Base-by-base conservation (phyloP, 2,797 vertebrate species). In the Rhinoraja longicauda region DNA sequence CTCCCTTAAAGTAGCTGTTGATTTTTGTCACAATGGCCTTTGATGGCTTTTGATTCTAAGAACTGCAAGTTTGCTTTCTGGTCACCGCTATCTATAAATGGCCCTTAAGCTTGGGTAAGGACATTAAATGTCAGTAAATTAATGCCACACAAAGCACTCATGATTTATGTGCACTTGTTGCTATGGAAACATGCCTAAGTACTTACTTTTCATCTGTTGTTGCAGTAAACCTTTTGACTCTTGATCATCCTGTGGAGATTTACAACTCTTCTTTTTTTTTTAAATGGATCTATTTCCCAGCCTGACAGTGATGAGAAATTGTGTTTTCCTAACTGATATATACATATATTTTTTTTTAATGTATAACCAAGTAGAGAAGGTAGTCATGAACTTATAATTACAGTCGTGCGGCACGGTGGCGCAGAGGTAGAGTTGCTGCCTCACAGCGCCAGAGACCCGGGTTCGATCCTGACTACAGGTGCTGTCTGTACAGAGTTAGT, bases 81-180 rank as follows among this genome's bases (percentile, higher is more conserved):
- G 81, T 59, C 81, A 84, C 59, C 59, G 26, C 29, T 59, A 53
- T 53, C 53, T 84, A 84, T 59, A 84, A n/a, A 84, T 84, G 84
- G 81, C 53, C 59, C 81, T 84, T 59, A 84, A 84, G 53, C 81
- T n/a, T 29, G 57, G 81, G 53, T n/a, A 53, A 53, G 59, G 81
- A 84, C 84, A 84, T 84, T 82, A 82, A 82, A 84, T 84, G 81
- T n/a, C 81, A 84, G 81, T 84, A 84, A 57, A 84, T 59, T 84
- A 57, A 84, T 84, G n/a, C 53, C 84, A 59, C 81, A 84, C 53
- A 84, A 84, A 57, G 81, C 81, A 84, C 26, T 84, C 81, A 4
- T 59, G 26, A 26, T 84, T 84, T 15, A 59, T 84, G 81, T 59
- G 45, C 57, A 57, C 53, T 59, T 84, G 81, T 84, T 84, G 81